Evolutionary conservation across 2,888 invertebrate species (phyloP), one percentile per base, ranked within the genome.

Genomic region (Drosophila paracracens): DNA sequence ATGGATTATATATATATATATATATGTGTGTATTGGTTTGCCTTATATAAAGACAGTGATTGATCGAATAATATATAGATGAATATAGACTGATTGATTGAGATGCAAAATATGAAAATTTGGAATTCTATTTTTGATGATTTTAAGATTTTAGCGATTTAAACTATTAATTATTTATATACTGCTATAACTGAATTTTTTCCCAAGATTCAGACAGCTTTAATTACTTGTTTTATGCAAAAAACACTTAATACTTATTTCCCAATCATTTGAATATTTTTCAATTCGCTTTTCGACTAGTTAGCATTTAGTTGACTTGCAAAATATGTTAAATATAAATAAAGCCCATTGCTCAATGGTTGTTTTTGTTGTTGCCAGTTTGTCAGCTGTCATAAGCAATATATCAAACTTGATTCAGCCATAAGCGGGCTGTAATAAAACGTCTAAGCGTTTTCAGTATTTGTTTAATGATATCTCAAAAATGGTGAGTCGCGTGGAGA

Each of bases 331-430:
- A 25, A 25, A 25, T 25, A 25, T 25, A 25, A 36, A 48, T 29
- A 36, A 62, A 27, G 51, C 36, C 46, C 35, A 66, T 73, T 73
- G 60, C 33, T 74, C 54, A 75, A 76, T 40, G 38, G 18, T 25
- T 33, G n/a, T 51, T 51, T 79, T 70, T 69, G 62, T 56, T 57
- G n/a, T n/a, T 51, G 68, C 40, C 70, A 60, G 79, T 75, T 70
- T 79, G 78, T 76, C 81, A 81, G 78, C 78, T 77, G 81, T 81
- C 77, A 77, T 76, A 78, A 72, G 57, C 81, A 81, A 77, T 78
- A 56, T 59, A 77, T 77, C 73, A 78, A 78, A 78, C 72, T 76
- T 68, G 78, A 64, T 68, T 63, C 65, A 46, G 57, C 51, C 62
- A 66, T 57, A 64, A 63, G 21, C 43, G 38, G 53, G 51, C 35